Base-by-base conservation (phyloP, 2,113 vertebrate genomes). In the Dermatemys mawii region DNA sequence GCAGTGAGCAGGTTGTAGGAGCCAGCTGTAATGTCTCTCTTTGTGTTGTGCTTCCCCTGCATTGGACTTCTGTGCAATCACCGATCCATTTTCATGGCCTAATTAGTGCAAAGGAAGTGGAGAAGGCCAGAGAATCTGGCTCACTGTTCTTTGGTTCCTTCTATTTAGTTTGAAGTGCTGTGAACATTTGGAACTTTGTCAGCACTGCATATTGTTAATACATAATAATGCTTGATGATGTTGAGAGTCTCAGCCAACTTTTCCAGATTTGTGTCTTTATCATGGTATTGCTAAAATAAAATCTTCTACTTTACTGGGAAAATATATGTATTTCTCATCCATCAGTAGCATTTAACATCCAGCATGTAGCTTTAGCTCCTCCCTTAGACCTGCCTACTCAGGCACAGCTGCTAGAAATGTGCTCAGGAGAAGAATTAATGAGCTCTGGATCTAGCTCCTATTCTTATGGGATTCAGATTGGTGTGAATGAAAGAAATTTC, bases 231-330 rank as follows among this genome's bases (percentile, higher is more conserved):
- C 84, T 50, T 85, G 91, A 84, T 13, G 55, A 19, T 48, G 87
- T 48, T 48, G 48, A 79, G 76, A 22, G 82, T 89, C 89, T 51
- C 27, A 87, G 83, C 60, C 89, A 80, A 54, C 83, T 89, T 90
- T 87, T 57, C 76, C 92, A 78, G 73, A 35, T 85, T 54, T 46
- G 27, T 26, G 0, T 78, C 83, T 63, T 94, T 87, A 90, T 82
- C 70, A 63, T 70, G 81, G 32, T 55, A 86, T 84, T 8, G 67
- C 46, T 48, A 50, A 86, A 84, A 92, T 85, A 46, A 53, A 82
- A 32, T 85, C 29, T 91, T 54, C 32, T 51, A 24, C 53, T 57
- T 35, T 0, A 13, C 76, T 55, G 83, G 76, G 38, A 81, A 84
- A 80, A 81, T 13, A 14, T 70, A 8, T 17, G 0, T 17, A 21